A percentile compares a stretch with the other conserved stretches of the same genome.
These are phyloP conservation scores for Marmota flaviventris DNA, from an alignment of 2,113 vertebrate species.

Conservation along the genomic window DNA sequence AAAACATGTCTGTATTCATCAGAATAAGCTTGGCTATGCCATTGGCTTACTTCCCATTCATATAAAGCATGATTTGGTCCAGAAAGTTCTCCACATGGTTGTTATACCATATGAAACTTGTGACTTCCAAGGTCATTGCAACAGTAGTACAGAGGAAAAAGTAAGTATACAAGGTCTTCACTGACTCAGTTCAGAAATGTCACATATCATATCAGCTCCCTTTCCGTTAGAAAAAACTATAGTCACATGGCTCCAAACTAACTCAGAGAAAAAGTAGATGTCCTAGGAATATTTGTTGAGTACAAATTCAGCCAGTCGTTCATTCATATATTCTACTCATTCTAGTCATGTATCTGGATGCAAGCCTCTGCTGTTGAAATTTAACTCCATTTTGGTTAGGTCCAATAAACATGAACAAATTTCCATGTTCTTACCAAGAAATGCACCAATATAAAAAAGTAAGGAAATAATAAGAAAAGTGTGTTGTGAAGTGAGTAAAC, in stretches of 20 bases:
- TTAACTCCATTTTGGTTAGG: conserved; percentile 40
- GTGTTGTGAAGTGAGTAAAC: conserved; percentile 23
- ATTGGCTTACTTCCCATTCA: not conserved
- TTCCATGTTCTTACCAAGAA: not conserved
- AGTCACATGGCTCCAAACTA: not conserved
- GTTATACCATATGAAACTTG: not conserved
- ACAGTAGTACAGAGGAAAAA: not conserved
- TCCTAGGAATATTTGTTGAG: not conserved
- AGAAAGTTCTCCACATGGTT: not conserved
- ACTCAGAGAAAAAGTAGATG: not conserved
- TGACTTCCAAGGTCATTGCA: not conserved
- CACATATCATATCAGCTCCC: not conserved
- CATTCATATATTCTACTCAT: not conserved
- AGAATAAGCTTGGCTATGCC: not conserved
- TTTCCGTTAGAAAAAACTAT: conserved; percentile 9
- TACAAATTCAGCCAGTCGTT: not conserved
- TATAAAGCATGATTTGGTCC: not conserved
- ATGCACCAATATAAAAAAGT: not conserved
- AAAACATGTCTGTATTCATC: not conserved
- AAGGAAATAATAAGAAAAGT: not conserved
- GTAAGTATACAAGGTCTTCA: not conserved
- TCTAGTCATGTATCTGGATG: not conserved
- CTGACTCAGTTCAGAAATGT: not conserved
- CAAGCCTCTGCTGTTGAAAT: not conserved
- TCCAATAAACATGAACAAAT: not conserved